phyloP scores from a whole-genome alignment of 2,888 invertebrate species.

The Drosophila atripex region DNA sequence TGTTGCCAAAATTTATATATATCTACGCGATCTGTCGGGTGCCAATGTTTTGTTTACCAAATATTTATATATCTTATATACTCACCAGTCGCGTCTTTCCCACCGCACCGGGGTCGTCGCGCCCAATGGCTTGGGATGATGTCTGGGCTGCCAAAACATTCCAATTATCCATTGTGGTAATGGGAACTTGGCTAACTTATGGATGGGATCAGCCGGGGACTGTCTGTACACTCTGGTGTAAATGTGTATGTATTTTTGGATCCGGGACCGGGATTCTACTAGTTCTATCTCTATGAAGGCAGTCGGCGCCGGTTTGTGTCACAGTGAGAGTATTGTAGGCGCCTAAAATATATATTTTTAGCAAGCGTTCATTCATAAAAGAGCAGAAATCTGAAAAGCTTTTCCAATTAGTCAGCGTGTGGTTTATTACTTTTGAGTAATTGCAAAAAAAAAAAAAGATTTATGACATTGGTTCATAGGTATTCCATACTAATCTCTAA shows the following conservation, averaged over 20 bases:
- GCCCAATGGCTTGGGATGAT: constrained; percentile 87
- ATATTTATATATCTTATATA: constrained; percentile 33
- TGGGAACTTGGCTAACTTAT: constrained; percentile 27
- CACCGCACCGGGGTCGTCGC: constrained; percentile 85
- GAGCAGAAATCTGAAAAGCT: constrained; percentile 9
- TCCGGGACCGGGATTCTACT: constrained; percentile 7
- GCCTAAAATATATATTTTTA: constrained; percentile 54
- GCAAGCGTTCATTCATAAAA: constrained; percentile 52
- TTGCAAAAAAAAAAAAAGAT: neutral
- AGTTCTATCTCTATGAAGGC: constrained; percentile 31
- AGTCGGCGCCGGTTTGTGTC: constrained; percentile 42
- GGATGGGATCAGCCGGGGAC: constrained; percentile 5
- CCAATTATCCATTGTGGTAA: constrained; percentile 88
- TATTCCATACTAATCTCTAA: no score
- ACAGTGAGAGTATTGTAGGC: constrained; percentile 20
- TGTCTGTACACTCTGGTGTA: constrained; percentile 21
- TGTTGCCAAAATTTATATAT: constrained; percentile 27
- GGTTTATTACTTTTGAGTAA: neutral
- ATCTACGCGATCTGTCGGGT: constrained; percentile 43
- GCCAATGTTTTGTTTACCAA: constrained; percentile 53
- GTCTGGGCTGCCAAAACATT: constrained; percentile 88
- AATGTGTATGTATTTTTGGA: constrained; percentile 27
- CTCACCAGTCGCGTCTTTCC: constrained; percentile 82
- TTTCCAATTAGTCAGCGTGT: constrained; percentile 7
- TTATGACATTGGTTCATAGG: neutral